Base-by-base conservation (phyloP, 2,797 vertebrate genomes). In the Gymnothorax javanicus region DNA sequence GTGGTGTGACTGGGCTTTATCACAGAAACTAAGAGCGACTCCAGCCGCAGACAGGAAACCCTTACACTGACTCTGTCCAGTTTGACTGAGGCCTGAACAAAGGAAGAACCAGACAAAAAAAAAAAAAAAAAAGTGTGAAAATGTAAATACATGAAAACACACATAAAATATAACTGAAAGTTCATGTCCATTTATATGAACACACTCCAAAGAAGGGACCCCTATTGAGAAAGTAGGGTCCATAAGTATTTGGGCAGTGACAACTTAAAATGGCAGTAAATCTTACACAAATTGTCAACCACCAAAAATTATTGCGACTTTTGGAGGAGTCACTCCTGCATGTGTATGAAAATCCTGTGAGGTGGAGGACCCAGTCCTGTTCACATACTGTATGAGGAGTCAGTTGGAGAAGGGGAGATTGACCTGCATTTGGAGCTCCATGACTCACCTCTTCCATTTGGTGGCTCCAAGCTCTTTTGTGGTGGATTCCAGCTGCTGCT, bases 401-500 rank as follows among this genome's bases (percentile, higher is more conserved):
- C 7, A 12, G 25, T 3, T 25, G n/a, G 67, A 25, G 87, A n/a
- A n/a, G n/a, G n/a, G n/a, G n/a, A n/a, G n/a, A n/a, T n/a, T n/a
- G n/a, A n/a, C n/a, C n/a, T n/a, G n/a, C n/a, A n/a, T n/a, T n/a
- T n/a, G n/a, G n/a, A n/a, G n/a, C n/a, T n/a, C n/a, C n/a, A n/a
- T n/a, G 52, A 93, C 96, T 96, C 27, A 99, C 98, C 98, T 98
- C 96, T 87, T 97, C 95, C n/a, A n/a, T 90, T 93, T 96, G 90
- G 95, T 90, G 87, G 0, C 88, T 69, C 93, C 93, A 25, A 98
- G 96, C 84, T 98, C 96, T 0, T 97, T 94, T 0, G 95, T 94
- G 88, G 95, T 94, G 86, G 93, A 93, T 85, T 97, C 95, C 91
- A 99, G 95, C 91, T 98, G 97, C 7, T 93, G 94, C 92, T 97